A percentile compares a stretch with the other conserved stretches of the same genome.
These are phyloP conservation scores for Pampusana beccarii DNA, from an alignment of 2,113 vertebrate genomes.

Conservation along the genomic window DNA sequence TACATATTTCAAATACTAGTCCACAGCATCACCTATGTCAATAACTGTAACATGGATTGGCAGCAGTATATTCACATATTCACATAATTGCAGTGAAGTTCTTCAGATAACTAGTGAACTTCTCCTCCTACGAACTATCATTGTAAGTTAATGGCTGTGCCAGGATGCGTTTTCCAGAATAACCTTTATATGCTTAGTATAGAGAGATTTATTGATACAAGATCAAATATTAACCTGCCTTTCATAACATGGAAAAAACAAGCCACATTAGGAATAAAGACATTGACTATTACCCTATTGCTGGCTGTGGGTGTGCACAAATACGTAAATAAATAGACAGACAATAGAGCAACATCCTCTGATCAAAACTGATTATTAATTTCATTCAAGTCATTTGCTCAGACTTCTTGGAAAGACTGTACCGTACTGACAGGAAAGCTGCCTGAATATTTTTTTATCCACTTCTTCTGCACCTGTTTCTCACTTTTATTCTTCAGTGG, in stretches of 20 bases:
- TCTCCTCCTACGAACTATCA: background rate
- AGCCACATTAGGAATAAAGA: background rate
- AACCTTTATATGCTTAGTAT: background rate
- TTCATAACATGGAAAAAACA: background rate
- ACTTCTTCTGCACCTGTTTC: background rate
- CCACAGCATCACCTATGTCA: background rate
- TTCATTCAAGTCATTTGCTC: background rate
- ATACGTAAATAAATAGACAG: background rate
- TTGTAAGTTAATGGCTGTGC: background rate
- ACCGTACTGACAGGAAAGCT: background rate
- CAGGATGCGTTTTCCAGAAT: background rate
- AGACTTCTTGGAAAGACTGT: background rate
- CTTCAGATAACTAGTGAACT: background rate
- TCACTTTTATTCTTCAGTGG: background rate
- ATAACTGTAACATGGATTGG: background rate
- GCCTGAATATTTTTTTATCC: background rate
- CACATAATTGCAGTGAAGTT: background rate
- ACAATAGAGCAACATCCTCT: background rate
- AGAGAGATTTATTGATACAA: background rate
- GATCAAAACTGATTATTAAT: background rate
- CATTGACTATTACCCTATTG: background rate
- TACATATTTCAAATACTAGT: background rate
- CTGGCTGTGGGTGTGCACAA: background rate
- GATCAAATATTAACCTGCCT: slow-evolving; percentile 56
- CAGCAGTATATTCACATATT: background rate